These are phyloP conservation scores for Sylvia atricapilla DNA, from an alignment of 2,113 vertebrate species.

Conservation along the genomic window DNA sequence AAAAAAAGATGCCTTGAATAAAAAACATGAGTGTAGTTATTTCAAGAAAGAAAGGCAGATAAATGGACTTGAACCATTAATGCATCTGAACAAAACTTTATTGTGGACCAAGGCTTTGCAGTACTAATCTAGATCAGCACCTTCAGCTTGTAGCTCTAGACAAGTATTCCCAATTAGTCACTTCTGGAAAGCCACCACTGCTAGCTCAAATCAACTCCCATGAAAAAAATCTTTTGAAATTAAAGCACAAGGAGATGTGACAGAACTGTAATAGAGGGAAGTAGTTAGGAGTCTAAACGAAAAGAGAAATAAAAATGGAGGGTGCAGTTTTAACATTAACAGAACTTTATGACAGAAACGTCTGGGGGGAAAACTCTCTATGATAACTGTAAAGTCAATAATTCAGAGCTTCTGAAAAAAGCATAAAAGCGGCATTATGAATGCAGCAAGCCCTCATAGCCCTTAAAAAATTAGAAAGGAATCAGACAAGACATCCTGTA, in stretches of 20 bases:
- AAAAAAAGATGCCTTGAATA: background rate
- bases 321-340: background rate
- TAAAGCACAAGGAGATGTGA: background rate
- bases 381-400: background rate
- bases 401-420: background rate
- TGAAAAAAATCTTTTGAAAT: background rate
- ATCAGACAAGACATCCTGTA: background rate
- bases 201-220: background rate
- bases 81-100: background rate
- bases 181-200: background rate
- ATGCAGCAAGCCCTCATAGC: background rate
- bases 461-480: background rate
- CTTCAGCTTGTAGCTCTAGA: background rate
- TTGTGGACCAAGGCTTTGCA: background rate
- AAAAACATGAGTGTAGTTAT: background rate
- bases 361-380: fast-evolving
- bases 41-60: background rate
- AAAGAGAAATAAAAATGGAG: background rate
- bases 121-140: background rate
- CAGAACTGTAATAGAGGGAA: background rate
- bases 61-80: background rate
- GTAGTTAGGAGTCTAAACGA: background rate
- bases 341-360: background rate
- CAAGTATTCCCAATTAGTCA: background rate
- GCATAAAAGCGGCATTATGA: background rate